Conservation (phyloP, 2,888 invertebrate species). For the Eremobia ochroleuca region DNA sequence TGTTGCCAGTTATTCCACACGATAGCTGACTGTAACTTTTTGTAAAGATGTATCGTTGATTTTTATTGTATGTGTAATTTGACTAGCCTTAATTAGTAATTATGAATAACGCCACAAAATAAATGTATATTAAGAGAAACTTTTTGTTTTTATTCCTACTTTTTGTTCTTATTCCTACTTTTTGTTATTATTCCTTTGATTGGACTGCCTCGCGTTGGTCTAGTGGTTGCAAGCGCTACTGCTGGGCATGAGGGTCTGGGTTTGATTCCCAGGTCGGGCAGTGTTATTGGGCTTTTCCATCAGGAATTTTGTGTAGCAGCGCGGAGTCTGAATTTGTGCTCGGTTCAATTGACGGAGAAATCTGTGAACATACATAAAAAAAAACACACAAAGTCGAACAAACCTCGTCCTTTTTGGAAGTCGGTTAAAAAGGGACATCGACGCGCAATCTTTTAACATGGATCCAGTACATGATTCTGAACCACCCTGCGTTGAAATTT, state of each 20-base stretch:
- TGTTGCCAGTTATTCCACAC: conserved; percentile 60
- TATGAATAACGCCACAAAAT: conserved; percentile 78
- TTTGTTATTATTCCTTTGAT: conserved; percentile 32
- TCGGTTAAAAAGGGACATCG: too few relatives aligned
- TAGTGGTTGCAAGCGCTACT: not conserved
- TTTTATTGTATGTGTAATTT: conserved; percentile 68
- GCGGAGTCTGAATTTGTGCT: not conserved
- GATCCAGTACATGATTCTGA: too few relatives aligned
- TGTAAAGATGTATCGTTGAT: conserved; percentile 66
- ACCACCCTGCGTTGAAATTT: too few relatives aligned
- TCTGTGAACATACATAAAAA: too few relatives aligned
- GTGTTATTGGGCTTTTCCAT: not conserved
- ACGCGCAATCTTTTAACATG: too few relatives aligned
- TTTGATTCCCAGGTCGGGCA: not conserved
- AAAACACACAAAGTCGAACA: too few relatives aligned
- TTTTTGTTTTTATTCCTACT: too few relatives aligned
- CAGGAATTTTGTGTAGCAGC: too few relatives aligned
- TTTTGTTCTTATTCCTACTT: conserved; percentile 37
- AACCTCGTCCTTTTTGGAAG: too few relatives aligned
- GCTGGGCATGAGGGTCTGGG: not conserved
- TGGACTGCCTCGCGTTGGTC: not conserved
- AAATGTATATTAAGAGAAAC: conserved; percentile 74
- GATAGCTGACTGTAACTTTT: conserved; percentile 51
- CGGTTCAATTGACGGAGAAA: too few relatives aligned
- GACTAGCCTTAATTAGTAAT: conserved; percentile 70